phyloP scores from a whole-genome alignment of 2,113 vertebrate species.

The Casuarius casuarius region DNA sequence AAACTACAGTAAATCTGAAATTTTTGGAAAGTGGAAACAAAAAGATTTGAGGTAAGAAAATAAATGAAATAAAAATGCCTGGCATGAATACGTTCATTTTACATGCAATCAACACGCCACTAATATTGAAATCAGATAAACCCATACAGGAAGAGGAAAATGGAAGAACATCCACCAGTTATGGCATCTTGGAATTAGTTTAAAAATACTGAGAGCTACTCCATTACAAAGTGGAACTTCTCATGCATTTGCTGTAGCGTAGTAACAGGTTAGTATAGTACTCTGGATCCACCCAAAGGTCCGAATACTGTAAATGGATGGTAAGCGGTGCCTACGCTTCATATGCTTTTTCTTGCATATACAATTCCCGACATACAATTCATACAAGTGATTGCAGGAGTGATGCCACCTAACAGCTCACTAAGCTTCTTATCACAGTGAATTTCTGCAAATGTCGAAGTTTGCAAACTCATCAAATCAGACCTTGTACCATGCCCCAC shows the following conservation, averaged over 20 bases:
- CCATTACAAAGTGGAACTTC: neutral
- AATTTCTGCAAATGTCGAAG: neutral
- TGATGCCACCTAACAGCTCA: neutral
- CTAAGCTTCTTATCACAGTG: neutral
- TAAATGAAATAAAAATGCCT: neutral
- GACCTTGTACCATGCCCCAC: neutral
- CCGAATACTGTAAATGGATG: neutral
- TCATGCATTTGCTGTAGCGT: neutral
- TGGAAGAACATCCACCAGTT: neutral
- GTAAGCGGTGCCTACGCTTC: neutral
- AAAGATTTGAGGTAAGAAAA: neutral
- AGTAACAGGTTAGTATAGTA: fast-evolving
- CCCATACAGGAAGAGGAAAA: neutral
- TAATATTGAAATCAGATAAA: neutral
- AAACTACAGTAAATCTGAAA: neutral
- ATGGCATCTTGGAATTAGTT: neutral
- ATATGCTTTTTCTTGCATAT: neutral
- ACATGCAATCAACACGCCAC: neutral
- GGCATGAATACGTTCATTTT: neutral
- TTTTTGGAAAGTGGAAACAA: neutral
- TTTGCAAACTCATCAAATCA: neutral
- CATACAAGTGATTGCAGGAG: neutral
- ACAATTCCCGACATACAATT: neutral
- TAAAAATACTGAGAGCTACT: neutral
- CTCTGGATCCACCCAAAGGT: neutral